Evolutionary conservation across 2,888 invertebrate species (phyloP).

Genomic region (Himalopsyche kuldschensis): DNA sequence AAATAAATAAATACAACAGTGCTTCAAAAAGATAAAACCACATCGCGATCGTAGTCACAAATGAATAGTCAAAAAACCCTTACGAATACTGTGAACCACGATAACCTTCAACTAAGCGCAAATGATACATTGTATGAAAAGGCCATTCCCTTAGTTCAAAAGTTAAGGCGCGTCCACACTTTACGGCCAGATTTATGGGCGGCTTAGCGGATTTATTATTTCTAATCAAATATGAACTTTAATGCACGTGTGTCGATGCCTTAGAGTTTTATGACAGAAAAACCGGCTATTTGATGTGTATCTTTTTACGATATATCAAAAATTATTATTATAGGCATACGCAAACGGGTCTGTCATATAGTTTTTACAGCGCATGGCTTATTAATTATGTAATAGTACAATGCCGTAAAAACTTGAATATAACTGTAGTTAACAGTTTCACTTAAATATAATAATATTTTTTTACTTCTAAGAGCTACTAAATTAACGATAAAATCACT

Average conservation of each 20-base stretch:
- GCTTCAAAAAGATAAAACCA: too few relatives aligned
- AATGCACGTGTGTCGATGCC: not conserved
- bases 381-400: not conserved
- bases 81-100: too few relatives aligned
- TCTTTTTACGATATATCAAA: not conserved
- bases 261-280: conserved; percentile 3
- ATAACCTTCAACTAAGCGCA: too few relatives aligned
- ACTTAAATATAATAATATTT: too few relatives aligned
- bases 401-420: not conserved
- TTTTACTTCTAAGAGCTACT: too few relatives aligned
- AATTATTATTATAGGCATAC: not conserved
- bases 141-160: not conserved
- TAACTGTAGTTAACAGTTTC: too few relatives aligned
- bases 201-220: conserved; percentile 6
- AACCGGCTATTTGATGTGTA: not conserved
- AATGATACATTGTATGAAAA: too few relatives aligned
- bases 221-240: conserved; percentile 4
- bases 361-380: not conserved
- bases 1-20: too few relatives aligned
- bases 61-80: too few relatives aligned
- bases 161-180: not conserved
- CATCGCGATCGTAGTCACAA: too few relatives aligned
- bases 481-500: too few relatives aligned
- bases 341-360: not conserved
- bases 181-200: not conserved